These are phyloP conservation scores for Muscicapa comitata DNA, from an alignment of 2,797 vertebrate genomes.

Conservation along the genomic window DNA sequence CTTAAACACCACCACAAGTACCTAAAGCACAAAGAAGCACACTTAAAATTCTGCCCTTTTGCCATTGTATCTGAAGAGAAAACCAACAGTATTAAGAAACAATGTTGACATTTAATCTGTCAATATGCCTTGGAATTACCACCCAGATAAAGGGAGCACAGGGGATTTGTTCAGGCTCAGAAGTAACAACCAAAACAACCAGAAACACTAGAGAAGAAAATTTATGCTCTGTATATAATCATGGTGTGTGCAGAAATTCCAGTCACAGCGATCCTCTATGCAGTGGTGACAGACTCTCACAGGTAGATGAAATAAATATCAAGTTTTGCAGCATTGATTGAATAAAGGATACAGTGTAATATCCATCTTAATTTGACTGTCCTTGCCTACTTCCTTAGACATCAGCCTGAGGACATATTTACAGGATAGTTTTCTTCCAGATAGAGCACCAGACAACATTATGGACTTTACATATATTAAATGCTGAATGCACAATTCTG, in stretches of 20 bases:
- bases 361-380: background rate
- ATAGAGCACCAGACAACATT: background rate
- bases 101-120: background rate
- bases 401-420: background rate
- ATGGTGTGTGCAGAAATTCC: background rate
- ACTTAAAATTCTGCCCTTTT: background rate
- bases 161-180: background rate
- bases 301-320: background rate
- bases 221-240: background rate
- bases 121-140: background rate
- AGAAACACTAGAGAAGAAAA: background rate
- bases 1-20: background rate
- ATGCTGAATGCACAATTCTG: background rate
- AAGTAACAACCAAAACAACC: background rate
- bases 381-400: background rate
- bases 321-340: background rate
- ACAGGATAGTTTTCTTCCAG: background rate
- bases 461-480: background rate
- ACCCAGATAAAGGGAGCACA: background rate
- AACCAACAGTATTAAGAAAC: background rate
- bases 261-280: background rate
- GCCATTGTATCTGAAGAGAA: background rate
- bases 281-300: background rate
- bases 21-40: background rate
- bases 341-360: background rate